Evolutionary conservation across 2,797 vertebrate genomes (phyloP).

Genomic region (Pantherophis vulpinus): DNA sequence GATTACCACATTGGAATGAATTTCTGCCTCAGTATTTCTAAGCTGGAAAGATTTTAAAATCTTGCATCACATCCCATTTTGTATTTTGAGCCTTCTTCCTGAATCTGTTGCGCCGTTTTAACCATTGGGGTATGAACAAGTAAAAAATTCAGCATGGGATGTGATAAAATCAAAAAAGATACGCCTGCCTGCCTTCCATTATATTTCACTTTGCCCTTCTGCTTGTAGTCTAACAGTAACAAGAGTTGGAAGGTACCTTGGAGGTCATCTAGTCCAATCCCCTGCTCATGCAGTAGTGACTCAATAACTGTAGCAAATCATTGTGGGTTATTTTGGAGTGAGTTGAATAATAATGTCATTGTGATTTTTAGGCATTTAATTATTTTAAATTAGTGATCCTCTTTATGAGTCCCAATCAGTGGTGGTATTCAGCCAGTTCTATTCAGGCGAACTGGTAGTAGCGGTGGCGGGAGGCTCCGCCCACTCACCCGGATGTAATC

Average conservation of each 20-base stretch:
- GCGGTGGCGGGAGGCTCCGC: too few relatives aligned
- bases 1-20: neutral
- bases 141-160: neutral
- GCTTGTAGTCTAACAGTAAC: neutral
- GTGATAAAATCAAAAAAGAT: neutral
- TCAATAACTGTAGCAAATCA: neutral
- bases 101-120: neutral
- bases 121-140: neutral
- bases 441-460: too few relatives aligned
- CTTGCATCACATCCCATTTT: neutral
- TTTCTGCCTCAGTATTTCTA: neutral
- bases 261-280: too few relatives aligned
- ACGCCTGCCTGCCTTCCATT: neutral
- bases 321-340: neutral
- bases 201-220: neutral
- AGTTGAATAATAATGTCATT: neutral
- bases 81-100: neutral
- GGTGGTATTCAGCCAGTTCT: too few relatives aligned
- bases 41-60: neutral
- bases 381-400: neutral
- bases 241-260: too few relatives aligned
- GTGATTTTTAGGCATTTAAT: neutral
- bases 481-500: too few relatives aligned
- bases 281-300: neutral
- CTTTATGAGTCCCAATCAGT: neutral